A percentile compares a stretch with the other conserved stretches of the same genome.
Evolutionary conservation across 2,113 vertebrate species (phyloP).

Genomic region (Bettongia penicillata): DNA sequence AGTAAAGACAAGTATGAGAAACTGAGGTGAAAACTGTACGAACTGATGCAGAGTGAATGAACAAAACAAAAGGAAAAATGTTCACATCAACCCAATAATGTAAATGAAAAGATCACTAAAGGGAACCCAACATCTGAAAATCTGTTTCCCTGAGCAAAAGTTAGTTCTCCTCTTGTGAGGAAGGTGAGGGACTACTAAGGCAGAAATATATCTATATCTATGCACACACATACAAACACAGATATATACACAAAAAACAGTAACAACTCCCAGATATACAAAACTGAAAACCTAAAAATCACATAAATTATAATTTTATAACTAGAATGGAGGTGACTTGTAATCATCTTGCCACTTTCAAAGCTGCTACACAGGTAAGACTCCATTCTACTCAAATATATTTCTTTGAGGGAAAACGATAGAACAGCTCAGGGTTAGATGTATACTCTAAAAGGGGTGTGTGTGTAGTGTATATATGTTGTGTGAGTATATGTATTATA

Average conservation of each 20-base stretch:
- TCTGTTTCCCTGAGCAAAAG: neutral
- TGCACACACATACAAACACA: too few relatives aligned
- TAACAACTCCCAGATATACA: too few relatives aligned
- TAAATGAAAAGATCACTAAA: too few relatives aligned
- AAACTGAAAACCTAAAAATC: neutral
- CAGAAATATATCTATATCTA: neutral
- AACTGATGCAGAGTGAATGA: neutral
- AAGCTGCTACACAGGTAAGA: neutral
- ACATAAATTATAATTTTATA: neutral
- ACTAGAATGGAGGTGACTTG: neutral
- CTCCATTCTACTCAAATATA: neutral
- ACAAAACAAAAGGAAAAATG: neutral
- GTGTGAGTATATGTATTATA: too few relatives aligned
- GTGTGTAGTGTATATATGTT: too few relatives aligned
- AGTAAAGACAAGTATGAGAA: neutral
- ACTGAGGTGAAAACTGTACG: neutral
- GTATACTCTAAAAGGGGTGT: neutral
- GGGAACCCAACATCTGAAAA: neutral
- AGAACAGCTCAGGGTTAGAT: neutral
- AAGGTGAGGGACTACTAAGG: neutral
- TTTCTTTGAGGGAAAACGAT: constrained; percentile 25
- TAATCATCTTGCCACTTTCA: neutral
- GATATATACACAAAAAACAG: too few relatives aligned
- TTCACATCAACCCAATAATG: neutral
- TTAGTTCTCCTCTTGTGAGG: neutral